phyloP scores from a whole-genome alignment of 92 coral and sea anemone species.

The Chrysogorgia sp. region DNA sequence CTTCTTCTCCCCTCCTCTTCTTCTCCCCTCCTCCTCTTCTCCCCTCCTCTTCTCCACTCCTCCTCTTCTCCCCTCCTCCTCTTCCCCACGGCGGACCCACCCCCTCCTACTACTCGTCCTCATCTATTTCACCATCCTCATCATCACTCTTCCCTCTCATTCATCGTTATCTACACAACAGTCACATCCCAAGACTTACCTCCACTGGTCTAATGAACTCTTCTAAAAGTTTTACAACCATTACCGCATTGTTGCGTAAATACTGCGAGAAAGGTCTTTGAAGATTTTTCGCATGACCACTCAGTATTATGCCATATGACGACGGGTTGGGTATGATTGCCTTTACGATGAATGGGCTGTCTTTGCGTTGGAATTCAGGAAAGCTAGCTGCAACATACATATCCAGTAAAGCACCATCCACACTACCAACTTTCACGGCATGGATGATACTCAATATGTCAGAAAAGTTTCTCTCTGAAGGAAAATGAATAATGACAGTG shows the following conservation, averaged over 20 bases:
- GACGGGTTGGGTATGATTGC: conserved; percentile 9
- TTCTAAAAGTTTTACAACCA: not conserved
- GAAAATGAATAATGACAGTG: not conserved
- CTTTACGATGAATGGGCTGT: conserved; percentile 23
- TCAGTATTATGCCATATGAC: not conserved
- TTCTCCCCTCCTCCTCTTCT: no score
- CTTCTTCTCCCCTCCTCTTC: no score
- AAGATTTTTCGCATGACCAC: conserved; percentile 24
- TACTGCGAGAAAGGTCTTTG: not conserved
- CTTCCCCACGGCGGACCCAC: no score
- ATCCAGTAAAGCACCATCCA: conserved; percentile 23
- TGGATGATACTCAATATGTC: conserved; percentile 1
- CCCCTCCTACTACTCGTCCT: no score
- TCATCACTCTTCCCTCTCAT: no score
- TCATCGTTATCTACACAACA: no score
- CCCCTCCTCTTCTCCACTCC: no score
- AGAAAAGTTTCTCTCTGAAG: conserved; percentile 1
- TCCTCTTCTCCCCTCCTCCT: no score
- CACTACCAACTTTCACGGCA: conserved; percentile 21
- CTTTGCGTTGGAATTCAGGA: conserved; percentile 1
- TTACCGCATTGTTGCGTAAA: conserved; percentile 13
- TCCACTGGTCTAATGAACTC: conserved; percentile 3
- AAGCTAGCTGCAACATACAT: conserved; percentile 22
- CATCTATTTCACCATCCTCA: no score
- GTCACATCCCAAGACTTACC: conserved; percentile 1